Evolutionary conservation across 1,140 invertebrate genomes (phyloP), one percentile per base, ranked within the genome.

Genomic region (Philaenus spumarius): DNA sequence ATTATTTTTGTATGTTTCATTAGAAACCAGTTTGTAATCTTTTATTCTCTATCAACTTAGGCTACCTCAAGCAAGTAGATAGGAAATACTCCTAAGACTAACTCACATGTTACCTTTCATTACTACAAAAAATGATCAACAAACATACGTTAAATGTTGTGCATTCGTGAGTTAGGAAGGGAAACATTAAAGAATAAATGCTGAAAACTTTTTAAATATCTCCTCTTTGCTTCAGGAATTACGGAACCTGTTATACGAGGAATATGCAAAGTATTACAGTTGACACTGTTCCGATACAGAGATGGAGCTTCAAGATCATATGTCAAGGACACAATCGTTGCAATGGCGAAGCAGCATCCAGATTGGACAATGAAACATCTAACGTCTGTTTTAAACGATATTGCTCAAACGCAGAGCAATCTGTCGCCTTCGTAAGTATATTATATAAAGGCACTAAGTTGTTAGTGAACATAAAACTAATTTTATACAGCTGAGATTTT

Each of bases 221-320:
- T 34, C 15, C 17, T 65, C 14, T 48, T 55, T 59, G 51, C 79
- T 79, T 34, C 67, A 93, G 91, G 82, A 59, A 82, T 92, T 47
- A 86, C 84, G 68, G 87, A 90, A 60, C 80, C 81, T 63, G 84
- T 87, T 58, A 78, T 93, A 19, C 81, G 82, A 66, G 89, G 86
- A 61, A 81, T 93, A 58, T 90, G 88, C 64, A 84, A 85, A 70
- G 77, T 85, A 50, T 70, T 92, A 55, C 80, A 82, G 14, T 75
- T 83, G 23, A 88, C 88, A 9, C 72, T 93, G 59, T 82, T 84
- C 55, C 79, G 86, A 62, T 93, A 93, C 68, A 77, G 82, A 64
- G 90, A 94, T 74, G 79, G 79, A 46, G 74, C 78, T 58, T 94
- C 90, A 2, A 84, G 89, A 67, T 80, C 80, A 35, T 82, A 85